phyloP scores from a whole-genome alignment of 2,888 invertebrate species.

The Drosophila hamatofila region DNA sequence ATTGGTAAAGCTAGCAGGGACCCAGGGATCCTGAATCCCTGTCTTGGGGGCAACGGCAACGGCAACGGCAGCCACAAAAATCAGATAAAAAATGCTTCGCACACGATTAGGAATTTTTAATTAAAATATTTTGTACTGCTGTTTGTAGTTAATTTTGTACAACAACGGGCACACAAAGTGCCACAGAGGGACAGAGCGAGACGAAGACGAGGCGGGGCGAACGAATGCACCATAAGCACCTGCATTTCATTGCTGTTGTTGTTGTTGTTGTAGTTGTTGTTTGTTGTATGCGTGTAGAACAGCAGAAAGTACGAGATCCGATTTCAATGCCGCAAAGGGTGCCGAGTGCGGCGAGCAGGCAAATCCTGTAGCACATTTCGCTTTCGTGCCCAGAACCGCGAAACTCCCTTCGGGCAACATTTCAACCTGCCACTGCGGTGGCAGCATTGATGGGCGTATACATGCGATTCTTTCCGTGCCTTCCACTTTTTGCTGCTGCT shows the following conservation, averaged over 20 bases:
- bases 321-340: slow-evolving; percentile 73
- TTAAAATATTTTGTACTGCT: slow-evolving; percentile 85
- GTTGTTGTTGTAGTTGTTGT: slow-evolving; percentile 51
- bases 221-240: slow-evolving; percentile 63
- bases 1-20: slow-evolving; percentile 35
- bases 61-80: slow-evolving; percentile 69
- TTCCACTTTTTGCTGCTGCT: slow-evolving; percentile 59
- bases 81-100: slow-evolving; percentile 85
- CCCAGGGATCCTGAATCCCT: slow-evolving; percentile 24
- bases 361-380: slow-evolving; percentile 70
- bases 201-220: slow-evolving; percentile 4
- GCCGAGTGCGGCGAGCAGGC: slow-evolving; percentile 19
- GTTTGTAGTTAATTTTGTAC: slow-evolving; percentile 82
- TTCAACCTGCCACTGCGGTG: slow-evolving; percentile 82
- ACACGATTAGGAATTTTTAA: slow-evolving; percentile 86
- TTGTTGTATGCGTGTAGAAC: slow-evolving; percentile 81
- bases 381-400: slow-evolving; percentile 78
- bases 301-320: slow-evolving; percentile 79
- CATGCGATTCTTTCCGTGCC: slow-evolving; percentile 79
- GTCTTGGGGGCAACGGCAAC: slow-evolving; percentile 45
- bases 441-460: slow-evolving; percentile 83
- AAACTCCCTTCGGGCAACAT: slow-evolving; percentile 67
- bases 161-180: slow-evolving; percentile 74
- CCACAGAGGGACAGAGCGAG: slow-evolving; percentile 19
- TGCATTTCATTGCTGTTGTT: slow-evolving; percentile 55